Evolutionary conservation across 2,113 vertebrate species (phyloP).

Genomic region (Dasyprocta punctata): DNA sequence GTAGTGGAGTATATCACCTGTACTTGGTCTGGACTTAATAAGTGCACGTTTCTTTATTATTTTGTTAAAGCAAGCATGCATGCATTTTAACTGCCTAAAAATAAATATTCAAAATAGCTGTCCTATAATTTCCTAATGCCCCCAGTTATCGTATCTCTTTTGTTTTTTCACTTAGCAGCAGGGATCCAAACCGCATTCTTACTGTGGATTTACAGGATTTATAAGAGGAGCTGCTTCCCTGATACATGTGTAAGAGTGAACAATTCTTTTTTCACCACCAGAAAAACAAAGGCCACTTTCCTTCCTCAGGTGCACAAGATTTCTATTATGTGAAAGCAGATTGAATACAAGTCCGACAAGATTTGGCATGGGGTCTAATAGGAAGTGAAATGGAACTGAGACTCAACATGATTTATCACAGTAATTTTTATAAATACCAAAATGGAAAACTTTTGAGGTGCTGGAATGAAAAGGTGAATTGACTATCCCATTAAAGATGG

Average conservation of each 20-base stretch:
- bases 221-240: slow-evolving; percentile 16
- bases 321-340: slow-evolving; percentile 66
- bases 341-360: not conserved
- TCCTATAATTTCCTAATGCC: not conserved
- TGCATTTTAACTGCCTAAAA: slow-evolving; percentile 2
- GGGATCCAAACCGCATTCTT: not conserved
- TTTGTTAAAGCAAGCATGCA: not conserved
- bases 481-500: slow-evolving; percentile 49
- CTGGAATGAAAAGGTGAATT: slow-evolving; percentile 57
- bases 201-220: not conserved
- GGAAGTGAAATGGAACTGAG: slow-evolving; percentile 53
- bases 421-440: slow-evolving; percentile 76
- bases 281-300: slow-evolving; percentile 53
- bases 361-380: slow-evolving; percentile 57
- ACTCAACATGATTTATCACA: slow-evolving; percentile 60
- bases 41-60: not conserved
- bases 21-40: not conserved
- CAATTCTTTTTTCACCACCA: slow-evolving; percentile 26
- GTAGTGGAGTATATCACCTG: not conserved
- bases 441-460: slow-evolving; percentile 63
- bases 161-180: slow-evolving; percentile 52
- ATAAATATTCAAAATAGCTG: slow-evolving; percentile 32
- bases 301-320: not conserved
- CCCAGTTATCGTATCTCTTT: not conserved
- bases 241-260: slow-evolving; percentile 30